Evolutionary conservation across 1,140 invertebrate genomes (phyloP).

Genomic region (Telenomus remus): DNA sequence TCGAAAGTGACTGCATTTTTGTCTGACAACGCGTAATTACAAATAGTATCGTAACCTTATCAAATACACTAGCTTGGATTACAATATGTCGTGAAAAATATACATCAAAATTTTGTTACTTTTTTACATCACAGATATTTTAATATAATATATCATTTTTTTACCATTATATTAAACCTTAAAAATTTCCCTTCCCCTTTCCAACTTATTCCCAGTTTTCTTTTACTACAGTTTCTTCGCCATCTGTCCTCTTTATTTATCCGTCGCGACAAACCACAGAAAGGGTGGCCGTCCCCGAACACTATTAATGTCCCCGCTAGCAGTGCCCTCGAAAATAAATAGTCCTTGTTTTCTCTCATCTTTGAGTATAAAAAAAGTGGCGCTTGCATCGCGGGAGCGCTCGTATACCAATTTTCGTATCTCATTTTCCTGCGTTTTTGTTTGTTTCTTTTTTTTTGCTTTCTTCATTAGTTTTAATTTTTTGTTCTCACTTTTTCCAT

Average conservation of each 20-base stretch:
- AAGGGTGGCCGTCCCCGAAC: constrained; percentile 44
- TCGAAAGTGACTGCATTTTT: constrained; percentile 59
- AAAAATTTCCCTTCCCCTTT: constrained; percentile 70
- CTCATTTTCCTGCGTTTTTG: not conserved
- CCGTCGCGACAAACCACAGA: constrained; percentile 54
- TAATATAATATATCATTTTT: constrained; percentile 73
- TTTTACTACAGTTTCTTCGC: constrained; percentile 26
- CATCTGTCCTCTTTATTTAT: constrained; percentile 2
- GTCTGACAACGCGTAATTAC: constrained; percentile 66
- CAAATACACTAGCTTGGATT: constrained; percentile 74
- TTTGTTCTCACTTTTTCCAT: constrained; percentile 5
- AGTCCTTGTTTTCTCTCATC: constrained; percentile 13
- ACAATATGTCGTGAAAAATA: constrained; percentile 76
- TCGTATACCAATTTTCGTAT: constrained; percentile 50
- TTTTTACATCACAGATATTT: constrained; percentile 77
- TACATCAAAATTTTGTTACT: constrained; percentile 77
- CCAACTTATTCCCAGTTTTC: constrained; percentile 56
- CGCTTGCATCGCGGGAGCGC: constrained; percentile 24
- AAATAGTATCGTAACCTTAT: constrained; percentile 72
- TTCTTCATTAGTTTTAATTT: not conserved
- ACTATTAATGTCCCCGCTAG: constrained; percentile 5
- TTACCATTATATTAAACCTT: constrained; percentile 69
- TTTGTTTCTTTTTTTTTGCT: constrained; percentile 10
- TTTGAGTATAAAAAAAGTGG: constrained; percentile 48
- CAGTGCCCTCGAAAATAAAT: constrained; percentile 42